Base-by-base conservation (phyloP, 2,113 vertebrate species). In the Dicaeum eximium region DNA sequence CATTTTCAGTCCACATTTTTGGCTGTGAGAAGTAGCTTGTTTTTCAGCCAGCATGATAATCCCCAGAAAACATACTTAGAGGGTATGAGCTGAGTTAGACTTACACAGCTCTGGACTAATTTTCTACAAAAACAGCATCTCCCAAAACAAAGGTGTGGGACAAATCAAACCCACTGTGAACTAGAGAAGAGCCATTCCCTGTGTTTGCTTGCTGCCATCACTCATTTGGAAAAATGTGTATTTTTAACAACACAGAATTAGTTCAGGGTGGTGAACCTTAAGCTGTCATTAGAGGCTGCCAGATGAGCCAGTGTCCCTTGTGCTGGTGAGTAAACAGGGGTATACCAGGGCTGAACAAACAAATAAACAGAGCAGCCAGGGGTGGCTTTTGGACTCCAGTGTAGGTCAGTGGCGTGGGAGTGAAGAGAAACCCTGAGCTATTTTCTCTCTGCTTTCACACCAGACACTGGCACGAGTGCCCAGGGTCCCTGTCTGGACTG, bases 211-310 rank as follows among this genome's bases (percentile, higher is more conserved):
- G 90, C 91, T 92, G 88, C 80, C 42, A 22, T 44, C 87, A 70
- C 50, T 87, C 80, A 45, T 93, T 92, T 96, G 33, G 87, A 65
- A 96, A 75, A 85, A 80, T 33, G 56, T 91, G 4, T 98, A 97
- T 98, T 98, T 98, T 98, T 97, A 98, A 95, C 96, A 96, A 65
- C 85, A 91, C 95, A 94, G 91, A 98, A 95, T 98, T 97, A 97
- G 93, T 72, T 54, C 40, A n/a, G 67, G n/a, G 66, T 70, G 50
- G 95, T 95, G 96, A 97, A 72, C 96, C 96, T 81, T 62, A 95
- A 87, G 93, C 96, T 98, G 96, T 97, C 95, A 98, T 97, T 97
- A 97, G 95, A 88, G 96, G 95, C 92, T 96, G 95, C 88, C 97
- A 94, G 95, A 90, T 42, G 79, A 97, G 96, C 95, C 86, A 94